Percentiles rank a stretch among this genome's conserved stretches.
These are phyloP conservation scores for Galeruca laticollis DNA, from an alignment of 2,888 invertebrate species.

Conservation along the genomic window DNA sequence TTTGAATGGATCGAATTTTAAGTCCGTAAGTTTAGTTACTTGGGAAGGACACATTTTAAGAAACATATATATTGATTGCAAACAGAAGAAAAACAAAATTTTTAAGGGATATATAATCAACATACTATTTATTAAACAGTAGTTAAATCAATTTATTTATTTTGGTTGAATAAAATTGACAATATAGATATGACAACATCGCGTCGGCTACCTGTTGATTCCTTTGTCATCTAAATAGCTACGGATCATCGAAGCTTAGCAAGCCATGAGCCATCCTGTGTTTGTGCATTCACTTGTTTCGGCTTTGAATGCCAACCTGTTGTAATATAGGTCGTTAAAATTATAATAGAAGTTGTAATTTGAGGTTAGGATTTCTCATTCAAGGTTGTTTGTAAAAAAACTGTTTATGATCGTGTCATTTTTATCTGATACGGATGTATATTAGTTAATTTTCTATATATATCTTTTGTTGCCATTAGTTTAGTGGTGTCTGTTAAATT, in stretches of 20 bases:
- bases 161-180: too few relatives aligned
- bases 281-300: constrained; percentile 35
- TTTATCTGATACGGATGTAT: not conserved
- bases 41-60: too few relatives aligned
- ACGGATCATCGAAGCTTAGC: constrained; percentile 31
- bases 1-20: too few relatives aligned
- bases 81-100: too few relatives aligned
- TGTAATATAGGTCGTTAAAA: constrained; percentile 35
- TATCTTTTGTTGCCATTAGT: not conserved
- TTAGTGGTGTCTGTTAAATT: not conserved
- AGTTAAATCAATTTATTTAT: too few relatives aligned
- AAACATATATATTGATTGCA: too few relatives aligned
- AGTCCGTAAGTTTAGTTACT: too few relatives aligned
- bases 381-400: constrained; percentile 22
- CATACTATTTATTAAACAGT: too few relatives aligned
- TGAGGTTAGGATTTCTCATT: constrained; percentile 22
- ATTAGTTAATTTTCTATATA: not conserved
- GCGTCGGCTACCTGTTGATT: constrained; percentile 46
- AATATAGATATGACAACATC: not conserved
- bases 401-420: constrained; percentile 4
- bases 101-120: too few relatives aligned
- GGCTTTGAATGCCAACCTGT: constrained; percentile 32
- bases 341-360: constrained; percentile 25
- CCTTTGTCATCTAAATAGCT: constrained; percentile 38
- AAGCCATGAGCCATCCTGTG: constrained; percentile 27